Conservation (phyloP, 2,797 vertebrate species). For the Pempheris klunzingeri region DNA sequence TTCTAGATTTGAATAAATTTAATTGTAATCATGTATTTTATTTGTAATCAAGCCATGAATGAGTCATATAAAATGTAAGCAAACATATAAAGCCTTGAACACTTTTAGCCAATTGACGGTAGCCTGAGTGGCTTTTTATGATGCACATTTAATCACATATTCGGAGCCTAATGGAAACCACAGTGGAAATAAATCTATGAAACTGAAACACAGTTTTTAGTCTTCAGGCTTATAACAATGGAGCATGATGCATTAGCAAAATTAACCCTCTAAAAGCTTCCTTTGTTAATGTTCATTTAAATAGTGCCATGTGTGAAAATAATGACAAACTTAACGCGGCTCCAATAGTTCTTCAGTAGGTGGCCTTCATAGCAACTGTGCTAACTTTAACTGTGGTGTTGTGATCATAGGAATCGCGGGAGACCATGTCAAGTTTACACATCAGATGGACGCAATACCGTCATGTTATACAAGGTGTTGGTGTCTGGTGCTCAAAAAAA, state of each 20-base stretch:
- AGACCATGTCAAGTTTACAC: conserved; percentile 39
- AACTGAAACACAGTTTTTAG: background rate
- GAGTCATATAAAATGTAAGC: background rate
- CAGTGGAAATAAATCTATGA: background rate
- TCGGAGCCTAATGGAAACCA: background rate
- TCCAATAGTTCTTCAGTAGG: conserved; percentile 17
- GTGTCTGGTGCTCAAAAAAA: background rate
- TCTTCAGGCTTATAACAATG: background rate
- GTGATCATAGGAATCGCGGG: conserved; percentile 51
- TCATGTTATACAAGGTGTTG: background rate
- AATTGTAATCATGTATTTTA: background rate
- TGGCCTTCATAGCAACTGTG: conserved; percentile 19
- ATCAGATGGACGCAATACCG: conserved; percentile 40
- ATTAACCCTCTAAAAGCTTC: background rate
- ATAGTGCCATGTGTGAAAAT: conserved; percentile 27
- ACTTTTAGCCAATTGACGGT: background rate
- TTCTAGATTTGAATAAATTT: no score
- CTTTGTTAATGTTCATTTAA: conserved; percentile 24
- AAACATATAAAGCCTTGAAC: background rate
- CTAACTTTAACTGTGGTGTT: conserved; percentile 38
- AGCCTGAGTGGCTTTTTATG: background rate
- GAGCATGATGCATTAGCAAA: background rate
- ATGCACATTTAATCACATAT: conserved; percentile 6
- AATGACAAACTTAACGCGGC: conserved; percentile 14
- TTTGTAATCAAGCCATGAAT: background rate